Percentiles rank a stretch among this genome's conserved stretches.
Evolutionary conservation across 2,888 invertebrate species (phyloP).

Genomic region (Reticulitermes lucifugus): DNA sequence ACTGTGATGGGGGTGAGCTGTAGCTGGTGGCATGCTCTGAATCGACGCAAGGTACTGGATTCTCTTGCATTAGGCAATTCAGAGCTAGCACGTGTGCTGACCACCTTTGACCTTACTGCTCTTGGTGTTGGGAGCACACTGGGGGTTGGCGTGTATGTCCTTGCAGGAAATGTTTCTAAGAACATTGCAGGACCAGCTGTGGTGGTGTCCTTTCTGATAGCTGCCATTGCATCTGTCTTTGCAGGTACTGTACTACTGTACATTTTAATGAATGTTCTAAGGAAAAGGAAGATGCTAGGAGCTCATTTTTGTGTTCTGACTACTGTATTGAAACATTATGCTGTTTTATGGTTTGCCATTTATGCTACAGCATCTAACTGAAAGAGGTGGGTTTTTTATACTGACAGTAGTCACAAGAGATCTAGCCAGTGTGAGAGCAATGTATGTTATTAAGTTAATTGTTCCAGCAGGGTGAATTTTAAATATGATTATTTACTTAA

Average conservation of each 20-base stretch:
- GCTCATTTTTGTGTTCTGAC: no score
- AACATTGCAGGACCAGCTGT: conserved; percentile 68
- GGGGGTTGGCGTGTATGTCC: conserved; percentile 71
- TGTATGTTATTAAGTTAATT: not conserved
- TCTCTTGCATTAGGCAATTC: conserved; percentile 50
- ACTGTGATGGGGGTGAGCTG: not conserved
- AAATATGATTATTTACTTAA: no score
- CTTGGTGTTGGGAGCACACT: conserved; percentile 65
- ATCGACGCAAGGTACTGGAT: conserved; percentile 53
- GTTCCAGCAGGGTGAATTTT: no score
- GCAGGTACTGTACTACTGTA: conserved; percentile 61
- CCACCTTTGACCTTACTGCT: conserved; percentile 67
- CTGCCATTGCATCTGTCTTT: conserved; percentile 68
- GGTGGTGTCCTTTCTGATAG: conserved; percentile 68
- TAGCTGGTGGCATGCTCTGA: conserved; percentile 44
- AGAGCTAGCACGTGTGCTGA: conserved; percentile 63
- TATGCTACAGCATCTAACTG: no score
- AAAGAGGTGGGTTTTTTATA: no score
- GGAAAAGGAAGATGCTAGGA: no score
- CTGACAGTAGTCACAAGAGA: no score
- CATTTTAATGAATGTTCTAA: no score
- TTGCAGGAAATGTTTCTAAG: conserved; percentile 66
- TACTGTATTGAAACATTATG: no score
- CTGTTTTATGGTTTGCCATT: no score
- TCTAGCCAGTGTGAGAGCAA: no score